These are phyloP conservation scores for Hylia prasina DNA, from an alignment of 2,113 vertebrate species.

Conservation along the genomic window DNA sequence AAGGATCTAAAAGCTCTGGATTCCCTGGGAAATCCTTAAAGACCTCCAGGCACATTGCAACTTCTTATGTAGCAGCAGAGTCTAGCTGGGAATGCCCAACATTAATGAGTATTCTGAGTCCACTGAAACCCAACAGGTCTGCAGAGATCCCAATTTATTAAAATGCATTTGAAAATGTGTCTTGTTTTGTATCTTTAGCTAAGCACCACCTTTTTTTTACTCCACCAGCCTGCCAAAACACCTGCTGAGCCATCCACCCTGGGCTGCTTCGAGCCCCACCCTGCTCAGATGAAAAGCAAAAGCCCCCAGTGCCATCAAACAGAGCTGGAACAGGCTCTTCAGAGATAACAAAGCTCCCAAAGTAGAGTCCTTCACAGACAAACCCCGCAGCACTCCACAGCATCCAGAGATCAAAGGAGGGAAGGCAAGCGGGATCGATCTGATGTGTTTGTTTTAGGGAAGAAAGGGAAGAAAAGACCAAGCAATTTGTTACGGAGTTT, in stretches of 20 bases:
- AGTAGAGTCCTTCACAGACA: background rate
- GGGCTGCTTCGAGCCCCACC: background rate
- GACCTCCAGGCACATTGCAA: background rate
- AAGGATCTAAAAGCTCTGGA: background rate
- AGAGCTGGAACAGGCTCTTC: background rate
- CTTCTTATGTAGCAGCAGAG: rapidly evolving
- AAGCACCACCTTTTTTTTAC: background rate
- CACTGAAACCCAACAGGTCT: background rate
- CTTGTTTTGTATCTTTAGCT: background rate
- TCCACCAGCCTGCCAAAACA: background rate
- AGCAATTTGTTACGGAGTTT: background rate
- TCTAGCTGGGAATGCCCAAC: background rate
- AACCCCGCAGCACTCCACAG: background rate
- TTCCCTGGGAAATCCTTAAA: background rate
- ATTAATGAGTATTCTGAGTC: background rate
- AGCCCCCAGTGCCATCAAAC: background rate
- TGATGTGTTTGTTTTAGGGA: background rate
- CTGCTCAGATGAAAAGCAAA: background rate
- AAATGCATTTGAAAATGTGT: background rate
- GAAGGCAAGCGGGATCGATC: background rate
- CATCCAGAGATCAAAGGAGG: conserved; percentile 4
- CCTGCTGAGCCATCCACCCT: background rate
- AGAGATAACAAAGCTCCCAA: background rate
- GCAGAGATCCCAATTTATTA: background rate
- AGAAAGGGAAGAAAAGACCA: background rate